phyloP scores from a whole-genome alignment of 2,797 vertebrate species.

The Notoglanidium macrostoma region DNA sequence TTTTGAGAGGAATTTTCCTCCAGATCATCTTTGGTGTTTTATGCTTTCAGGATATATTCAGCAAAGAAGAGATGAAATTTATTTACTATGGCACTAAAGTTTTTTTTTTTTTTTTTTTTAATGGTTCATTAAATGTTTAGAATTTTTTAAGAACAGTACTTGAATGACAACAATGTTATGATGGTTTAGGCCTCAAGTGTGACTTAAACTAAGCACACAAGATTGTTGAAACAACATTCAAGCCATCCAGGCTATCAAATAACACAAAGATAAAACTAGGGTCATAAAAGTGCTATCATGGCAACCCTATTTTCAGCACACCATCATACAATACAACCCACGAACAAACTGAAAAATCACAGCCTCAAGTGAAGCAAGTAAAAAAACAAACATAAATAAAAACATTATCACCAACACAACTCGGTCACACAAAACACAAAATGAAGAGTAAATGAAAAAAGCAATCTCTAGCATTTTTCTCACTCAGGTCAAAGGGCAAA shows the following conservation, averaged over 20 bases:
- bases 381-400: slow-evolving; percentile 70
- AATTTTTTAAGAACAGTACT: not conserved
- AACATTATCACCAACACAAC: slow-evolving; percentile 78
- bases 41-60: not conserved
- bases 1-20: slow-evolving; percentile 14
- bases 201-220: not conserved
- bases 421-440: slow-evolving; percentile 79
- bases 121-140: too few species aligned
- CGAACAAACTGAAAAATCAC: slow-evolving; percentile 72
- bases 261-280: not conserved
- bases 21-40: slow-evolving; percentile 1
- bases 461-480: slow-evolving; percentile 77
- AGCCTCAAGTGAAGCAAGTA: slow-evolving; percentile 66
- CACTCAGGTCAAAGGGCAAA: slow-evolving; percentile 72
- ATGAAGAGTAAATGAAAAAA: slow-evolving; percentile 36
- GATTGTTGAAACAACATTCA: slow-evolving; percentile 27
- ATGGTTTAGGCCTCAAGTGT: not conserved
- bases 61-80: not conserved
- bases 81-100: not conserved
- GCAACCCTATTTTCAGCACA: slow-evolving; percentile 95
- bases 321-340: slow-evolving; percentile 79
- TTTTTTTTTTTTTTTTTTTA: not conserved
- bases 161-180: not conserved
- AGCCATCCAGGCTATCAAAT: not conserved
- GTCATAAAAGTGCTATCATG: slow-evolving; percentile 78